Evolutionary conservation across 2,797 vertebrate species (phyloP), one percentile per base, ranked within the genome.

Genomic region (Aselliscus stoliczkanus): DNA sequence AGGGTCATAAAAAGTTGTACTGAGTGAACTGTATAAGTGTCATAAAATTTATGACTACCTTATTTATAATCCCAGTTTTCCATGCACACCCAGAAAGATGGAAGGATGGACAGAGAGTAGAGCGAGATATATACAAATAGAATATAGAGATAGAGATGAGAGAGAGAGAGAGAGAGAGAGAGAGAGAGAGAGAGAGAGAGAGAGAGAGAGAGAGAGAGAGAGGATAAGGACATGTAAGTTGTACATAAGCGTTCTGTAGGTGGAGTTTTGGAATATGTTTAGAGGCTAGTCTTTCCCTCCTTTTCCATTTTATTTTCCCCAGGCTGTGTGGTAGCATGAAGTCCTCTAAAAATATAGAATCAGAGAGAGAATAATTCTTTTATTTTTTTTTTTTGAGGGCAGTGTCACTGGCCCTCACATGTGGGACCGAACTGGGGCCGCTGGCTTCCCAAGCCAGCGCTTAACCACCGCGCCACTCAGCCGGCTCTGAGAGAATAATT

Each of bases 131-230:
- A 25, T 23, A 58, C 21, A 79, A 34, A 58, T 29, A 39, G 52
- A 37, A 18, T 25, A 29, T 62, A 17, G 62, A 52, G 73, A 52
- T 12, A 39, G 20, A 67, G 31, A 67, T 70, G 47, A 14, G 13
- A 13, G 67, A 27, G 5, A 70, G 23, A 29, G 7, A 47, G 42
- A 47, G 20, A 21, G 18, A 13, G 31, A 13, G 27, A 20, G 34
- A 47, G 17, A 69, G 31, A 37, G 7, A 34, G 15, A 69, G 42
- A 42, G 42, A 62, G 2, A 21, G 1, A 77, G 9, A 58, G 3
- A 52, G 23, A 37, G 7, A n/a, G 2, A 52, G 12, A 2, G 42
- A 42, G 2, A 62, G 21, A 21, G 1, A 29, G n/a, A 1, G 11
- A n/a, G 23, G 5, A 18, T n/a, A 54, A 37, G 39, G 15, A 31